Conservation (phyloP, 2,888 invertebrate genomes). For the Heliothis peltigera region DNA sequence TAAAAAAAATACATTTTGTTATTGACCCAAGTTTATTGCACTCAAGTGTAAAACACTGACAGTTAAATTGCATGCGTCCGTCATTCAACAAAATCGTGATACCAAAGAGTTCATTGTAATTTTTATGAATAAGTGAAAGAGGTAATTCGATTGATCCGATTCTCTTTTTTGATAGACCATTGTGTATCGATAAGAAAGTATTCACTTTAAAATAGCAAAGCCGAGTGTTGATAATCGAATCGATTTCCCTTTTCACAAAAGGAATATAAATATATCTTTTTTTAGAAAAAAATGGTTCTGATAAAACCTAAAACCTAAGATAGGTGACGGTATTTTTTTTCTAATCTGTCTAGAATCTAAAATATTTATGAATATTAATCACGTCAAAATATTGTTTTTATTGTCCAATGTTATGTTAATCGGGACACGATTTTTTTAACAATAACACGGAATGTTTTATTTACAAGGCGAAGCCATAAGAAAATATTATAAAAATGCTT, state of each 20-base stretch:
- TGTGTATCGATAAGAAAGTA: conserved; percentile 56
- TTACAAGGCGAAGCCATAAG: no score
- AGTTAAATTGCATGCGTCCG: conserved; percentile 60
- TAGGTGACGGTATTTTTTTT: no score
- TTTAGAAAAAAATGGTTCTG: conserved; percentile 16
- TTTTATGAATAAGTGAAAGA: conserved; percentile 62
- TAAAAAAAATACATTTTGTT: no score
- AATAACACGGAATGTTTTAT: no score
- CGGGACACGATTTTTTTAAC: no score
- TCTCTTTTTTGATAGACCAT: conserved; percentile 53
- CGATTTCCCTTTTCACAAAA: conserved; percentile 21
- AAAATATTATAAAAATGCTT: no score
- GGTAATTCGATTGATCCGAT: conserved; percentile 62
- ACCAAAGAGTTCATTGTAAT: conserved; percentile 52
- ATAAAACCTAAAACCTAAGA: conserved; percentile 26
- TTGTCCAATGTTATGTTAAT: no score
- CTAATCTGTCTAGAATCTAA: no score
- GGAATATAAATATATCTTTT: conserved; percentile 17
- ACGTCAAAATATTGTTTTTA: no score
- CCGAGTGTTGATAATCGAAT: conserved; percentile 24
- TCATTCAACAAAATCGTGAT: conserved; percentile 56
- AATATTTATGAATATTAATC: no score
- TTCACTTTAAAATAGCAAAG: conserved; percentile 28
- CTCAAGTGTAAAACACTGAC: conserved; percentile 42
- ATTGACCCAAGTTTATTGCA: not conserved